Percentiles rank a stretch among this genome's conserved stretches.
Evolutionary conservation across 2,888 invertebrate genomes (phyloP).

Genomic region (Diplolepis rosae): DNA sequence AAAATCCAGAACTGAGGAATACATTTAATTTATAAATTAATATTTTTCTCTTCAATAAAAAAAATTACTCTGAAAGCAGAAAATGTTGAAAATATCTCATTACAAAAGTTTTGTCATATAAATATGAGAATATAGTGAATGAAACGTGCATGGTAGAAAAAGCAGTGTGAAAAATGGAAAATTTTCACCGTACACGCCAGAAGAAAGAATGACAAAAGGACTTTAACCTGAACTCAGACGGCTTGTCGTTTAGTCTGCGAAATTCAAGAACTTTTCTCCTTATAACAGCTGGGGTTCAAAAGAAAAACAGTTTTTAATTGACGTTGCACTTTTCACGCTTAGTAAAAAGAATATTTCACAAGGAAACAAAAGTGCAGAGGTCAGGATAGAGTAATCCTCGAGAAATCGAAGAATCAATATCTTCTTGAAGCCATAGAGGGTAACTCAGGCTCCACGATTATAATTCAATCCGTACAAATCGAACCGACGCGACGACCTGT

Average conservation of each 20-base stretch:
- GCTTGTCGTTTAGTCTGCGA: constrained; percentile 31
- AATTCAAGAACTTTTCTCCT: constrained; percentile 58
- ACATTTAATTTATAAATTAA: too few relatives aligned
- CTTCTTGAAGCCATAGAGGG: not conserved
- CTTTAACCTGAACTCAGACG: constrained; percentile 5
- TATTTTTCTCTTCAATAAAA: too few relatives aligned
- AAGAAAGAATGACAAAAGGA: constrained; percentile 16
- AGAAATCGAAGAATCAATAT: not conserved
- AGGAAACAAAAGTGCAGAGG: not conserved
- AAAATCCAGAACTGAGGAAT: too few relatives aligned
- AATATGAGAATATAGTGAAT: too few relatives aligned
- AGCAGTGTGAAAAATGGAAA: not conserved
- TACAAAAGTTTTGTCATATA: too few relatives aligned
- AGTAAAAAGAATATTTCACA: not conserved
- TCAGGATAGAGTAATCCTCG: not conserved
- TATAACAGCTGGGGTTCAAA: constrained; percentile 58
- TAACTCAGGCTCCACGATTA: not conserved
- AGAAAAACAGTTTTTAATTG: constrained; percentile 63
- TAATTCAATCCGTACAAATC: not conserved
- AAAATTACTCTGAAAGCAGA: too few relatives aligned
- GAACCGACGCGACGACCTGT: not conserved
- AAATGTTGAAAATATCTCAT: too few relatives aligned
- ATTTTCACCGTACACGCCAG: constrained; percentile 10
- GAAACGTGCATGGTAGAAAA: not conserved
- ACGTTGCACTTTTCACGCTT: constrained; percentile 30